Conservation (phyloP, 2,888 invertebrate species). For the Galerucella pusilla region DNA sequence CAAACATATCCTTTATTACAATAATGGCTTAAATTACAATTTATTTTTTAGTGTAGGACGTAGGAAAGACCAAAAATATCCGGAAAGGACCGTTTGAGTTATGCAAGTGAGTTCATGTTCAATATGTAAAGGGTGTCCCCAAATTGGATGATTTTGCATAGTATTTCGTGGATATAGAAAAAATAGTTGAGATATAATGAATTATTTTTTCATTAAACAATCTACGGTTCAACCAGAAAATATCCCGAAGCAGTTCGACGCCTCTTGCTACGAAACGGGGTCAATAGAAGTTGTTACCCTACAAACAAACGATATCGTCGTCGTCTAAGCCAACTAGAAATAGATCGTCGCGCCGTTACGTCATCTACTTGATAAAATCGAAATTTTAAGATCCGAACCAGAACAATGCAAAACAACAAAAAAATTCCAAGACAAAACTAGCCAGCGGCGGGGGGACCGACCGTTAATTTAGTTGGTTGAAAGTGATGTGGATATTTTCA, state of each 20-base stretch:
- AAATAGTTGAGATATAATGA: no score
- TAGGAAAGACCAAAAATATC: slow-evolving; percentile 27
- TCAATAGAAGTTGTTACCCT: slow-evolving; percentile 62
- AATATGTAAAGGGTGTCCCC: neutral
- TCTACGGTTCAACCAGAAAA: no score
- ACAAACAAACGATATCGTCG: slow-evolving; percentile 47
- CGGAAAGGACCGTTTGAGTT: slow-evolving; percentile 28
- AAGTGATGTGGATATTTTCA: neutral
- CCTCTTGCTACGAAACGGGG: slow-evolving; percentile 50
- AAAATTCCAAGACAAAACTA: slow-evolving; percentile 30
- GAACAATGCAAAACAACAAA: slow-evolving; percentile 53
- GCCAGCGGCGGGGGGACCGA: neutral
- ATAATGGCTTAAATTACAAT: slow-evolving; percentile 32
- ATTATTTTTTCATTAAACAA: no score
- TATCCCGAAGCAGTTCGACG: slow-evolving; percentile 4
- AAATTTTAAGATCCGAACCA: slow-evolving; percentile 22
- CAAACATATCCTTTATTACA: slow-evolving; percentile 35
- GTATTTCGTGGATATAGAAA: no score
- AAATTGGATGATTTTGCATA: no score
- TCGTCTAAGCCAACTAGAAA: slow-evolving; percentile 51
- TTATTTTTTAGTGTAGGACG: slow-evolving; percentile 28
- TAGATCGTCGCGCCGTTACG: slow-evolving; percentile 63
- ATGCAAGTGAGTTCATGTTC: slow-evolving; percentile 15
- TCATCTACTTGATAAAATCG: slow-evolving; percentile 47
- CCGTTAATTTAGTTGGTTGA: neutral